Evolutionary conservation across 2,797 vertebrate species (phyloP).

Genomic region (Lithobates pipiens): DNA sequence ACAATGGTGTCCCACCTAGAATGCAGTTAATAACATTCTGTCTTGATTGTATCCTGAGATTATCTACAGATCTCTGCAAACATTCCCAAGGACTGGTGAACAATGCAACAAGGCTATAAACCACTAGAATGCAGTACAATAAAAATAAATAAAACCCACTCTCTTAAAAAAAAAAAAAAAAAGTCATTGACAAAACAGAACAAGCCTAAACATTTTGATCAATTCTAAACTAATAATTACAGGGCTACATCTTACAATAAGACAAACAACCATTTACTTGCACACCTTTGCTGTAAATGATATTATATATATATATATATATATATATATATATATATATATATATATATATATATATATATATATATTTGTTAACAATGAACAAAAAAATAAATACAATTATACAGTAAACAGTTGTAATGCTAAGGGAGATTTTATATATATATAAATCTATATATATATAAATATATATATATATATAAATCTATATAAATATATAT

Average conservation of each 20-base stretch:
- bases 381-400: too few relatives aligned
- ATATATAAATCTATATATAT: too few relatives aligned
- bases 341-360: too few relatives aligned
- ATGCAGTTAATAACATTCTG: background rate
- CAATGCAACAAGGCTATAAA: constrained; percentile 3
- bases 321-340: too few relatives aligned
- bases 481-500: too few relatives aligned
- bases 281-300: background rate
- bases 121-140: background rate
- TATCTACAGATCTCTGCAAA: background rate
- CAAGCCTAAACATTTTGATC: background rate
- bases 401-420: too few relatives aligned
- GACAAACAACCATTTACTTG: background rate
- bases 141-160: background rate
- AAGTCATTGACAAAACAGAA: background rate
- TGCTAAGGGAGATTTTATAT: too few relatives aligned
- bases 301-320: too few relatives aligned
- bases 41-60: background rate
- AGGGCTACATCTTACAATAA: background rate
- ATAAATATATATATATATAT: too few relatives aligned
- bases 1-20: background rate
- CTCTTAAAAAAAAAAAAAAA: too few relatives aligned
- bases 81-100: background rate
- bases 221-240: background rate
- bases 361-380: too few relatives aligned